Evolutionary conservation across 2,797 vertebrate species (phyloP).

Genomic region (Acropternis orthonyx): DNA sequence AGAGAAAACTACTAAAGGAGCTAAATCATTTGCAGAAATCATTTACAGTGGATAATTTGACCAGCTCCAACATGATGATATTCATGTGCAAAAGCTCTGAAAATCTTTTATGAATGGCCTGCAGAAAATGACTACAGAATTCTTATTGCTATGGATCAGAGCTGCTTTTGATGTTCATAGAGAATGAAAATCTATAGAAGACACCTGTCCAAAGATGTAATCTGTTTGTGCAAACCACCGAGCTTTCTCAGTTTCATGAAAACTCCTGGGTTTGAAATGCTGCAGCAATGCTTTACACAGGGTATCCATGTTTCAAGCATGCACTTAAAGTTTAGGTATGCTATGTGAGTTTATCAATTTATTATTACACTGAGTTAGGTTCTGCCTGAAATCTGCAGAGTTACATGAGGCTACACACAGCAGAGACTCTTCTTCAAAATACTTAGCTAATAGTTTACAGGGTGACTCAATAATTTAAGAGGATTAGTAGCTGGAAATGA

Average conservation of each 20-base stretch:
- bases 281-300: not conserved
- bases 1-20: constrained; percentile 21
- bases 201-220: not conserved
- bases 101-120: constrained; percentile 25
- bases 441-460: constrained; percentile 55
- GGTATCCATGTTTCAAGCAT: not conserved
- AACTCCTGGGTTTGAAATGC: not conserved
- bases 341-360: not conserved
- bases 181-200: not conserved
- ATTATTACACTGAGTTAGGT: not conserved
- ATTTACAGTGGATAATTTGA: constrained; percentile 36
- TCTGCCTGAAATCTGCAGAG: not conserved
- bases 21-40: constrained; percentile 36
- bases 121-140: not conserved
- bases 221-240: not conserved
- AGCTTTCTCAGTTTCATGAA: not conserved
- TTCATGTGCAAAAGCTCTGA: constrained; percentile 23
- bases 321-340: not conserved
- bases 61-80: not conserved
- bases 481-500: constrained; percentile 56
- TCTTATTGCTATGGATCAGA: not conserved
- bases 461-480: constrained; percentile 59
- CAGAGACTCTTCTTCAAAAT: constrained; percentile 32
- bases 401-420: not conserved
- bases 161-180: not conserved